phyloP scores from a whole-genome alignment of 1,140 invertebrate species.

The Paramacrobiotus metropolitanus region DNA sequence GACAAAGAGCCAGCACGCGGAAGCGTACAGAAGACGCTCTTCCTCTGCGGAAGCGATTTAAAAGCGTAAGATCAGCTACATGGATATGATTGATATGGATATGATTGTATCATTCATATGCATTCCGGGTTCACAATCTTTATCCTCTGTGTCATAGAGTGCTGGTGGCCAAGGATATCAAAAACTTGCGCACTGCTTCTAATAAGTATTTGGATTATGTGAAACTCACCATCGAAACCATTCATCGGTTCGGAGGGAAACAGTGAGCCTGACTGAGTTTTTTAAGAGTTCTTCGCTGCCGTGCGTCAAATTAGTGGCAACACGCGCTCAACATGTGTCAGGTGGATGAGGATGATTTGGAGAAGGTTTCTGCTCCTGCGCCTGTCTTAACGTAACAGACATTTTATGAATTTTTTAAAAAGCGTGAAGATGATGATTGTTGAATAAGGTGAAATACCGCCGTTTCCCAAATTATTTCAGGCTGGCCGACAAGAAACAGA shows the following conservation, averaged over 20 bases:
- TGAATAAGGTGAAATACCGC: too few species aligned
- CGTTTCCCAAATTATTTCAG: too few species aligned
- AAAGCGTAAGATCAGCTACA: constrained; percentile 18
- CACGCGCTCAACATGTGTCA: neutral
- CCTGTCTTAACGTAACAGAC: too few species aligned
- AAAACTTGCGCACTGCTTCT: neutral
- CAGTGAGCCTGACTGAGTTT: neutral
- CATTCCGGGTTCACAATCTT: neutral
- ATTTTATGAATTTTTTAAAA: too few species aligned
- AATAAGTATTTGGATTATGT: constrained; percentile 1
- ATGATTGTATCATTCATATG: too few species aligned
- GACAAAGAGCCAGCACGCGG: constrained; percentile 20
- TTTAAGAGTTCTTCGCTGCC: neutral
- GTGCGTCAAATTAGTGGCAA: too few species aligned
- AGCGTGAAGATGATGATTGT: too few species aligned
- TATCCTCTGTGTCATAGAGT: neutral
- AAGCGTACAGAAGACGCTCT: constrained; percentile 15
- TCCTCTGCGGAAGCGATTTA: constrained; percentile 13
- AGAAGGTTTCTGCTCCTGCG: neutral
- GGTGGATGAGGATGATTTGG: neutral
- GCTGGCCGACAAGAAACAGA: neutral
- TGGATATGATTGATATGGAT: too few species aligned
- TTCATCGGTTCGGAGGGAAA: neutral
- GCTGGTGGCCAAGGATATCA: neutral
- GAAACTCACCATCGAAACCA: neutral